Base-by-base conservation (phyloP, 2,797 vertebrate species). In the Centroberyx gerrardi region DNA sequence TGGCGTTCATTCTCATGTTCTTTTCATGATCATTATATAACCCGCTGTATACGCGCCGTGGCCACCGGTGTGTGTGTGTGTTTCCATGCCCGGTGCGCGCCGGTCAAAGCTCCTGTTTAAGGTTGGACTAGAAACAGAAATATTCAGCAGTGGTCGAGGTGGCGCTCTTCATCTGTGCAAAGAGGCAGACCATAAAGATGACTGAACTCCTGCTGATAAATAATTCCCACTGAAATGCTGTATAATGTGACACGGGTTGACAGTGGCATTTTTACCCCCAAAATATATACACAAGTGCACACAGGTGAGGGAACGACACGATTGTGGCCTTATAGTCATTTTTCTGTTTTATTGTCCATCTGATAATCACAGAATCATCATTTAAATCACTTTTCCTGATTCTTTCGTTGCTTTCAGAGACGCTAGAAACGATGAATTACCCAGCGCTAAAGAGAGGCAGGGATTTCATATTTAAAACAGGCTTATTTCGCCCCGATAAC, bases 51-150 rank as follows among this genome's bases (percentile, higher is more conserved):
- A 73, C 81, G 22, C 22, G 22, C 73, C 81, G 84, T 52, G 75
- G 74, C 77, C 48, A 38, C 74, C 3, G 63, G 74, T 87, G 74
- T 82, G 62, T 84, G 74, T 87, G 74, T 82, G 62, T 84, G 81
- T 78, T 82, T 51, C 58, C 42, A 33, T 64, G 77, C 48, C 81
- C 71, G 2, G 62, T 42, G 68, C 15, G 83, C 67, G 72, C 74
- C 49, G 85, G 88, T 87, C 87, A 82, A 82, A 89, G 86, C 85
- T 68, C 17, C 80, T 87, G 75, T 63, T 92, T 86, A 87, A 85
- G 76, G 76, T n/a, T 0, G 54, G 0, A 90, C 87, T 91, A 92
- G 85, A 93, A 92, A 93, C 87, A 66, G 91, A 93, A 93, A 93
- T 93, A 93, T 93, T 93, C 87, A 93, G 77, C 78, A 49, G 80